Percentiles rank a stretch among this genome's conserved stretches.
phyloP scores from a whole-genome alignment of 2,888 invertebrate species.

The Steromphala cineraria region DNA sequence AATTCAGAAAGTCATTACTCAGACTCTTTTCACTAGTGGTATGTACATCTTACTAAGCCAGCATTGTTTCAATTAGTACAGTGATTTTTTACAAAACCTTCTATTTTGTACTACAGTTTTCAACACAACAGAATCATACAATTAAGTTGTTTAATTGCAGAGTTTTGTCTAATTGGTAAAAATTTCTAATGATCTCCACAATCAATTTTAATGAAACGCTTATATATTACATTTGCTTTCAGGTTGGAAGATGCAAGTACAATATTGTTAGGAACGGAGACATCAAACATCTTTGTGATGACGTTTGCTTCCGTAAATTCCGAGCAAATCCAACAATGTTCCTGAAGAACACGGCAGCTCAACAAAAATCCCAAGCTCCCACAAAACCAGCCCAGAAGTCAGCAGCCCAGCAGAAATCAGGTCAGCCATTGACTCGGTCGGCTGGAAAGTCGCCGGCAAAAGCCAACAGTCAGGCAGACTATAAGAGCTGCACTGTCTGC shows the following conservation, averaged over 20 bases:
- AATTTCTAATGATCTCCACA: no score
- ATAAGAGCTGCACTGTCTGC: constrained; percentile 67
- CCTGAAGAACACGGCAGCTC: constrained; percentile 39
- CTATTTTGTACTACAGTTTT: no score
- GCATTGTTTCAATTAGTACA: no score
- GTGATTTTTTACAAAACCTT: no score
- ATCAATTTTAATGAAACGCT: no score
- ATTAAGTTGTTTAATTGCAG: no score
- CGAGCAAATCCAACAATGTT: constrained; percentile 67
- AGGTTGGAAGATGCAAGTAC: constrained; percentile 74
- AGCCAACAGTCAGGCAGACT: constrained; percentile 30
- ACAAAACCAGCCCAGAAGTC: constrained; percentile 36
- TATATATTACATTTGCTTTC: constrained; percentile 14
- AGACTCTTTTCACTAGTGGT: no score
- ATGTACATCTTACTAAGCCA: no score
- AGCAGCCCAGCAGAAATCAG: not conserved
- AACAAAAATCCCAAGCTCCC: constrained; percentile 32
- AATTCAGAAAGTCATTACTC: no score
- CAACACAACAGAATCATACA: no score
- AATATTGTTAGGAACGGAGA: constrained; percentile 74
- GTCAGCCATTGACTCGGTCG: not conserved
- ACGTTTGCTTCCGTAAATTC: constrained; percentile 73
- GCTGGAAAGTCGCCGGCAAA: not conserved
- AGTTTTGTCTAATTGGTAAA: no score
- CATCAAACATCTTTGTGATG: constrained; percentile 74